Evolutionary conservation across 37 sponge, comb jelly and placozoan genomes (phyloP), one percentile per base, ranked within the genome.

Genomic region (Halichondria panicea): DNA sequence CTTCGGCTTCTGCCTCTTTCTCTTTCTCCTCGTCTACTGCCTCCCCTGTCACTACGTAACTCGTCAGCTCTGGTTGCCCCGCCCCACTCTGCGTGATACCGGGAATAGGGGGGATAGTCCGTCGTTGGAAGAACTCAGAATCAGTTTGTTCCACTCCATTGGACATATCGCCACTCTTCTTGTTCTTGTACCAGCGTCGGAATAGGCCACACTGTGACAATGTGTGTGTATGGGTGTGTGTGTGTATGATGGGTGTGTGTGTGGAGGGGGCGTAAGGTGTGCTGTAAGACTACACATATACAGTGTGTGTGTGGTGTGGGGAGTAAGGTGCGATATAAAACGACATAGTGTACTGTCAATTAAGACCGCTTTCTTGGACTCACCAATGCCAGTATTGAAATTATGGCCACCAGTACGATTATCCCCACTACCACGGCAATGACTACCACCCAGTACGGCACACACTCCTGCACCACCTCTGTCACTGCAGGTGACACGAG

Each of bases 381-480:
- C 12, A 82, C 82, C 43, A 50, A 5, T 3, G 36, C 66, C 3
- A 82, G 68, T 19, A 64, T 30, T 0, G 39, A 42, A 9, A 83
- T 40, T 19, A 83, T 40, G 63, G 75, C 15, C 12, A 75, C 28
- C n/a, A 73, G 67, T 9, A 55, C 61, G 28, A 75, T 43, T 40
- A 83, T 73, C 9, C 76, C 84, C 3, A 40, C 45, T 46, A 83
- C 76, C 27, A 83, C 69, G 21, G 76, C 43, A 19, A 83, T 60
- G 6, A 58, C 76, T 21, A 83, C 59, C 11, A 83, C 35, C 84
- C 84, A 83, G 37, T 61, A 60, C 36, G 21, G 43, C 18, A 83
- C 28, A 48, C 84, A 83, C 2, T 67, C 59, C 1, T 45, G 56
- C n/a, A 19, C 36, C 15, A 67, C 52, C 56, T 83, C 84, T n/a